A percentile compares a stretch with the other conserved stretches of the same genome.
phyloP scores from a whole-genome alignment of 1,140 invertebrate genomes.

The Leptestheria dahalacensis region DNA sequence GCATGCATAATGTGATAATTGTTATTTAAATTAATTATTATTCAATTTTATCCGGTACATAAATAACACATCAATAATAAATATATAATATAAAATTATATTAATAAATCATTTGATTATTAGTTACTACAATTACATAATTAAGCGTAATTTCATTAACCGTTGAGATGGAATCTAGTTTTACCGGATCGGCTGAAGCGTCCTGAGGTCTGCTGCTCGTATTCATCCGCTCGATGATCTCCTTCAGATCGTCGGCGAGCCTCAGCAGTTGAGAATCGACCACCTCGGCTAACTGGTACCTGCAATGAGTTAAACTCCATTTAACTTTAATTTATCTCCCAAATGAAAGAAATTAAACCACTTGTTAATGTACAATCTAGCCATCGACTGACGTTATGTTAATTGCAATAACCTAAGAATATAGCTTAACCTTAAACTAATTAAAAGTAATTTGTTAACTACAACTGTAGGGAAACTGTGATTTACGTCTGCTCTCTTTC shows the following conservation, averaged over 20 bases:
- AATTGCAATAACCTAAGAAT: neutral
- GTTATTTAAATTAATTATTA: neutral
- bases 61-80: no score
- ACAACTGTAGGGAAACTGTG: neutral
- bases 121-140: no score
- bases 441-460: no score
- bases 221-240: conserved; percentile 87
- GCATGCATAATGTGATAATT: neutral
- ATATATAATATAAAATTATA: no score
- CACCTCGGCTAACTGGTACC: conserved; percentile 71
- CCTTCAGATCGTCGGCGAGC: conserved; percentile 87
- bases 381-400: neutral
- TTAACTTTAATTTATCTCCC: neutral
- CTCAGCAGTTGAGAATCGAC: conserved; percentile 81
- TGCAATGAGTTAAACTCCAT: conserved; percentile 25
- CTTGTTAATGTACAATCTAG: neutral
- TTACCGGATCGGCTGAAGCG: conserved; percentile 60
- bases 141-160: no score
- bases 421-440: no score
- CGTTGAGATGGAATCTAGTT: conserved; percentile 22
- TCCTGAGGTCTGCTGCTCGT: conserved; percentile 70
- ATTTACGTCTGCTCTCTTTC: conserved; percentile 66
- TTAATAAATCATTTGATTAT: no score
- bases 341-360: neutral
- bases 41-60: no score